Base-by-base conservation (phyloP, 2,113 vertebrate genomes). In the Mesocricetus auratus region DNA sequence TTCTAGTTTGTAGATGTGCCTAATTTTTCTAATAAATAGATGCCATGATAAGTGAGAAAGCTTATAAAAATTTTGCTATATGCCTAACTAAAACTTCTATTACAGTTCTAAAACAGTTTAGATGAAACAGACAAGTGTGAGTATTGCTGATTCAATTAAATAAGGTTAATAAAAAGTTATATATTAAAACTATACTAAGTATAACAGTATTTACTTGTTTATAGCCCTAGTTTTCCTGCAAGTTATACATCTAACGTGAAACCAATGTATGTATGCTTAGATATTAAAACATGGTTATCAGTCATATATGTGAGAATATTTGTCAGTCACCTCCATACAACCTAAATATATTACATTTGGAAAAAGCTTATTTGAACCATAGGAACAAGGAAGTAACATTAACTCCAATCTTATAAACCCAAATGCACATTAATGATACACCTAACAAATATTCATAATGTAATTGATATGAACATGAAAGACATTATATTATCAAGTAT, bases 401-500 rank as follows among this genome's bases (percentile, higher is more conserved):
- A 94, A 85, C 11, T 68, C 47, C 58, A 36, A n/a, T 78, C 66
- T 93, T 86, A 24, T 0, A 93, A 94, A 93, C 36, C n/a, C 90
- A 90, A 96, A 94, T 17, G 24, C 17, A 75, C 36, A 53, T n/a
- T 58, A 90, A 90, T 79, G 45, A 93, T 71, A 83, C 6, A 92
- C 88, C 95, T 87, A 92, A 95, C 53, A 90, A 93, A 94, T 83
- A 86, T 81, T 82, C 66, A 29, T 62, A 90, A 96, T n/a, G 86
- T 10, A 89, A 82, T 50, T 90, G 17, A 69, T 89, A 39, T 71
- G 21, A 95, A 96, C 68, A 21, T 71, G n/a, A 68, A 94, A 94
- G 78, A 7, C 36, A 94, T 77, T 95, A 79, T 85, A 47, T 81
- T 73, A 86, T 33, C 47, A 96, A 96, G 91, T 73, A 26, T 53